A percentile compares a stretch with the other conserved stretches of the same genome.
Evolutionary conservation across 1,140 invertebrate genomes (phyloP).

Genomic region (Camponotus vicinus): DNA sequence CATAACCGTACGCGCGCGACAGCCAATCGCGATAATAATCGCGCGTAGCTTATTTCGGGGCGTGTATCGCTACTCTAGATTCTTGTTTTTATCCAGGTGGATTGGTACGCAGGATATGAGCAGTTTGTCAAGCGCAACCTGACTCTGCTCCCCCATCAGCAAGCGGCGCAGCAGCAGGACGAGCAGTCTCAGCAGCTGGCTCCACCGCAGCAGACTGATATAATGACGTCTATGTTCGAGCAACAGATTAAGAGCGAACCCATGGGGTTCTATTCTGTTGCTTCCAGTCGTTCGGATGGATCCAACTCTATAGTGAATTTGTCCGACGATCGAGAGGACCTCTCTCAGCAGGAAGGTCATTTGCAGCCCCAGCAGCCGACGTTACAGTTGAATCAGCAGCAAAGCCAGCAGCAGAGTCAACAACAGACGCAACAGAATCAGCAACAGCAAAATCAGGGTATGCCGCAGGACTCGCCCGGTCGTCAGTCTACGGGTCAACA

Average conservation of each 20-base stretch:
- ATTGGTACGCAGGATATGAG: constrained; percentile 87
- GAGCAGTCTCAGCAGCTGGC: constrained; percentile 72
- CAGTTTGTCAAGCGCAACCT: constrained; percentile 87
- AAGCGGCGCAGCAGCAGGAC: constrained; percentile 75
- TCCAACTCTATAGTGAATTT: constrained; percentile 85
- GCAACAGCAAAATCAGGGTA: constrained; percentile 84
- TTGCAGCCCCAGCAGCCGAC: constrained; percentile 82
- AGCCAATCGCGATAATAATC: constrained; percentile 43
- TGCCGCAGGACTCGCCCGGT: constrained; percentile 80
- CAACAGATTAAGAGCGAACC: constrained; percentile 90
- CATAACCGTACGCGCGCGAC: constrained; percentile 25
- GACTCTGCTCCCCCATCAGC: constrained; percentile 86
- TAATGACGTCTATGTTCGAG: constrained; percentile 88
- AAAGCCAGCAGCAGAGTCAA: constrained; percentile 85
- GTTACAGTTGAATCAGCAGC: constrained; percentile 77
- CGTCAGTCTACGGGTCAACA: constrained; percentile 84
- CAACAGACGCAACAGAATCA: constrained; percentile 83
- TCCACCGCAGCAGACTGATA: constrained; percentile 73
- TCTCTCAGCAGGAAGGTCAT: constrained; percentile 86
- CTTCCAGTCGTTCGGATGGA: constrained; percentile 84
- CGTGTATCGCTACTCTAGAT: constrained; percentile 54
- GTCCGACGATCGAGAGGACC: constrained; percentile 83
- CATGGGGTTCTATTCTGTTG: constrained; percentile 88
- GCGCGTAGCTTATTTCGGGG: not conserved
- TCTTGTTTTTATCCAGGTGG: constrained; percentile 81